Percentiles rank a stretch among this genome's conserved stretches.
Evolutionary conservation across 2,888 invertebrate species (phyloP).

Genomic region (Mesorhabditis spiculigera): DNA sequence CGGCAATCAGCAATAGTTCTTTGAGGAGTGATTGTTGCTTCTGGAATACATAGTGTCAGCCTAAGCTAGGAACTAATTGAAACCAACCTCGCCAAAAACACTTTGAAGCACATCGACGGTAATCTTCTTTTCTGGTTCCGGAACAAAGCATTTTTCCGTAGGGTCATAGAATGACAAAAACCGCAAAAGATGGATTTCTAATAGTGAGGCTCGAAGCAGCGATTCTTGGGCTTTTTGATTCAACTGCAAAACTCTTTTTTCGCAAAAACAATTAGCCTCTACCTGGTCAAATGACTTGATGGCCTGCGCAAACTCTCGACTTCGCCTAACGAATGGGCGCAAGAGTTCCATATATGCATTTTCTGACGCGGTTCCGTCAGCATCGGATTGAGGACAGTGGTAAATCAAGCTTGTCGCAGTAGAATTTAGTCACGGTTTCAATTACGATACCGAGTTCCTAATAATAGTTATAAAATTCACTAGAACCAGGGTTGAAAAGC

Average conservation of each 20-base stretch:
- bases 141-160: conserved; percentile 15
- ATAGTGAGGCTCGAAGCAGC: conserved; percentile 14
- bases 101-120: conserved; percentile 12
- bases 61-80: not conserved
- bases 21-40: conserved; percentile 7
- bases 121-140: conserved; percentile 8
- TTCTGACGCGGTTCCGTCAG: not conserved
- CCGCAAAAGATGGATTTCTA: conserved; percentile 22
- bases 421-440: not conserved
- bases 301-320: conserved; percentile 10
- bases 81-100: not conserved
- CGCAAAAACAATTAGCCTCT: not conserved
- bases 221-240: conserved; percentile 9
- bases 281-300: conserved; percentile 7
- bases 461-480: not conserved
- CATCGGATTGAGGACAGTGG: not conserved
- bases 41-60: not conserved
- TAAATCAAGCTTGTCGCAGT: not conserved
- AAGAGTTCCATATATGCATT: conserved; percentile 8
- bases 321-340: conserved; percentile 13
- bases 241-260: conserved; percentile 11
- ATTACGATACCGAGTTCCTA: not conserved
- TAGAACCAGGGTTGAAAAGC: too few relatives aligned
- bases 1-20: conserved; percentile 14
- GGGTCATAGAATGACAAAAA: conserved; percentile 17